phyloP scores from a whole-genome alignment of 2,888 invertebrate species.

The Mantis religiosa region DNA sequence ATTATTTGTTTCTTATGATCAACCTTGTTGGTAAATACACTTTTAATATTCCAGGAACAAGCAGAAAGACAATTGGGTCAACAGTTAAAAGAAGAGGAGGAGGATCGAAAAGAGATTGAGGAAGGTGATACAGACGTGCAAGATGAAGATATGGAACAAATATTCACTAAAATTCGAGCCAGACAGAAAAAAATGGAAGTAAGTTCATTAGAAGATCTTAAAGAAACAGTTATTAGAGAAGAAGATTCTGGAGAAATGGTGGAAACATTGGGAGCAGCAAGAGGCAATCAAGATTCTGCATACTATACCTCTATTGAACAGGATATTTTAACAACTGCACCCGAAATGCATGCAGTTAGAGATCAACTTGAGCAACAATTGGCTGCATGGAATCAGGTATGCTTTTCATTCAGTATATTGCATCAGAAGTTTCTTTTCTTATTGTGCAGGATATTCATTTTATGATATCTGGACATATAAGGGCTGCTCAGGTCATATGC shows the following conservation, averaged over 20 bases:
- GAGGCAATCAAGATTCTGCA: conserved; percentile 64
- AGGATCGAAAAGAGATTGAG: conserved; percentile 54
- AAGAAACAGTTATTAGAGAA: neutral
- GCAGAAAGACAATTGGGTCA: conserved; percentile 63
- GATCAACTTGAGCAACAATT: conserved; percentile 50
- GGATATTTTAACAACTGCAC: conserved; percentile 29
- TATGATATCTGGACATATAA: too few relatives aligned
- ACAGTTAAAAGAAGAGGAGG: conserved; percentile 58
- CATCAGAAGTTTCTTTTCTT: neutral
- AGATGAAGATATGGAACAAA: conserved; percentile 47
- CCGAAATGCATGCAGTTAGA: neutral
- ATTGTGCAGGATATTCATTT: too few relatives aligned
- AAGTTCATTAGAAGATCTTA: conserved; percentile 40
- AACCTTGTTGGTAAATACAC: neutral
- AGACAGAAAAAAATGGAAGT: conserved; percentile 55
- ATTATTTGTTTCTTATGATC: too few relatives aligned
- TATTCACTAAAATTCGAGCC: conserved; percentile 59
- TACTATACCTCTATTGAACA: conserved; percentile 59
- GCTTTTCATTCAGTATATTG: neutral
- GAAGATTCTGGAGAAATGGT: conserved; percentile 50
- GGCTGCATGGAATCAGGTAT: conserved; percentile 48
- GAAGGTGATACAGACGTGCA: conserved; percentile 46
- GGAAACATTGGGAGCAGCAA: conserved; percentile 59
- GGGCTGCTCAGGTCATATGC: too few relatives aligned
- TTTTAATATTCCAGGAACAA: conserved; percentile 61